Evolutionary conservation across 2,797 vertebrate species (phyloP).

Genomic region (Syngnathus rostellatus): DNA sequence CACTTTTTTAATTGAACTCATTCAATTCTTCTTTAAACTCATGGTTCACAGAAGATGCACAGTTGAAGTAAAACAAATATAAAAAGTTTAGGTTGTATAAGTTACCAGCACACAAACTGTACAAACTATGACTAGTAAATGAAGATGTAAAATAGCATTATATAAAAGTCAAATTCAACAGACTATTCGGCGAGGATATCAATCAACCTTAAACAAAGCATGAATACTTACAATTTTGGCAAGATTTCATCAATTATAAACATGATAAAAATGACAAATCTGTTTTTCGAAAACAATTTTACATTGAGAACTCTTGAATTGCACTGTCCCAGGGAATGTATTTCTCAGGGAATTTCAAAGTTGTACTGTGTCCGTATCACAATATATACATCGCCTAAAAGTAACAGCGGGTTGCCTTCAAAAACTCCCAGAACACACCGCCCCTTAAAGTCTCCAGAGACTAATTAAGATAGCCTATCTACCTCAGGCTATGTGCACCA

Average conservation of each 20-base stretch:
- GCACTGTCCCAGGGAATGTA: not conserved
- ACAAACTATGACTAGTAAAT: too few species aligned
- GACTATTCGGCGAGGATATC: not conserved
- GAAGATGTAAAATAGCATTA: not conserved
- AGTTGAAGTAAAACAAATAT: too few species aligned
- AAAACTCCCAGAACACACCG: conserved; percentile 9
- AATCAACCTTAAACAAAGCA: not conserved
- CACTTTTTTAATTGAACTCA: too few species aligned
- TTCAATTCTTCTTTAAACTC: too few species aligned
- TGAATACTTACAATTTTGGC: not conserved
- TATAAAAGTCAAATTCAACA: not conserved
- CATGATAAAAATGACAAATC: not conserved
- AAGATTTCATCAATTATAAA: not conserved
- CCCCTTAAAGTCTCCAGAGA: conserved; percentile 48
- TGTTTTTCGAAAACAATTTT: too few species aligned
- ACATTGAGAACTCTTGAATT: too few species aligned
- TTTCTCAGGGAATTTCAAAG: not conserved
- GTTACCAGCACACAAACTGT: too few species aligned
- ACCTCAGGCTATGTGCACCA: conserved; percentile 49
- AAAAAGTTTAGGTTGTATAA: too few species aligned
- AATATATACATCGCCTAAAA: conserved; percentile 21
- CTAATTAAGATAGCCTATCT: conserved; percentile 70
- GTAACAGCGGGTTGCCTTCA: conserved; percentile 19
- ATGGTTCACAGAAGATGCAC: too few species aligned
- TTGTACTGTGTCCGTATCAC: not conserved